Evolutionary conservation across 1,140 invertebrate species (phyloP).

Genomic region (Bombus sibiricus): DNA sequence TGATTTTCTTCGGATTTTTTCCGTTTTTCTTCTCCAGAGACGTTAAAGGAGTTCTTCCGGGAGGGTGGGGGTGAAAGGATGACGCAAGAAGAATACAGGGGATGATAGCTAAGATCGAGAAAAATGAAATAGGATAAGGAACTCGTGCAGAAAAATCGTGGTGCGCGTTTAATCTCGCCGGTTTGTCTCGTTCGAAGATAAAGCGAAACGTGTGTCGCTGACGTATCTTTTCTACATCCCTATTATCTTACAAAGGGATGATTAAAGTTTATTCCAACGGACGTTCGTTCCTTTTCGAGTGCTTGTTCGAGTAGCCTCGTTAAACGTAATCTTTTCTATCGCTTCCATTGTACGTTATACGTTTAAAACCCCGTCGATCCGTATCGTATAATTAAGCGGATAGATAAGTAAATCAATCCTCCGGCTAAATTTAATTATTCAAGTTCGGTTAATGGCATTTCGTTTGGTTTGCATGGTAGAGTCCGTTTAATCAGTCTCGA

Average conservation of each 20-base stretch:
- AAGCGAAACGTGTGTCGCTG: background rate
- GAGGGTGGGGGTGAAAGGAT: rapidly evolving
- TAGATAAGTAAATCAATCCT: constrained; percentile 32
- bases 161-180: background rate
- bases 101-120: background rate
- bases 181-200: background rate
- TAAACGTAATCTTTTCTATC: constrained; percentile 36
- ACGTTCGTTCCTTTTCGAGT: background rate
- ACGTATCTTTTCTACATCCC: constrained; percentile 21
- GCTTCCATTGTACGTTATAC: constrained; percentile 24
- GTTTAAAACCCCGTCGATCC: background rate
- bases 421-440: constrained; percentile 29
- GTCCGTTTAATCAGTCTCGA: background rate
- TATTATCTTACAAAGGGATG: constrained; percentile 48
- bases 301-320: constrained; percentile 34
- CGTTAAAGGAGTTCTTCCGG: background rate
- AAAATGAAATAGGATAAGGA: background rate
- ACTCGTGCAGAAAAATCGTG: background rate
- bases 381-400: constrained; percentile 26
- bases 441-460: background rate
- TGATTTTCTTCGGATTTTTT: background rate
- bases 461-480: background rate
- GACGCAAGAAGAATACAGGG: background rate
- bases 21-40: background rate
- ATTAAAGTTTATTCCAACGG: constrained; percentile 40